These are phyloP conservation scores for Dallia pectoralis DNA, from an alignment of 2,797 vertebrate genomes.

Conservation along the genomic window DNA sequence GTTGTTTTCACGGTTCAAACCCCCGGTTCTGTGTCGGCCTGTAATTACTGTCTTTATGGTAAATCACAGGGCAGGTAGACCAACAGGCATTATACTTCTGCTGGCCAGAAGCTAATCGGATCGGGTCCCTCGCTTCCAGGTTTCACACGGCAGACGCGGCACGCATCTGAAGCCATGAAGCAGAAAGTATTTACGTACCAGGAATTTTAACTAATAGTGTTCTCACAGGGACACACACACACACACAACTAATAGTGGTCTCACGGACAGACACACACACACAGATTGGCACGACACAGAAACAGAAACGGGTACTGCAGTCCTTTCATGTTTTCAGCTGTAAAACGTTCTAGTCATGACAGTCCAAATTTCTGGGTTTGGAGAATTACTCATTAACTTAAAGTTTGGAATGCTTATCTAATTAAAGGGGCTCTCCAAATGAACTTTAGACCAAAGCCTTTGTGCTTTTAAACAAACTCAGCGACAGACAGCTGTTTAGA, in stretches of 20 bases:
- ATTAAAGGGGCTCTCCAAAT: conserved; percentile 82
- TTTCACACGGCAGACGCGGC: background rate
- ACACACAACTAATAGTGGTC: no score
- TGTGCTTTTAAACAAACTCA: conserved; percentile 82
- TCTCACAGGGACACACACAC: background rate
- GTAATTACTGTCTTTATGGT: background rate
- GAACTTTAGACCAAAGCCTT: conserved; percentile 87
- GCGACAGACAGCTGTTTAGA: conserved; percentile 82
- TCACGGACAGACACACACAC: conserved; percentile 2
- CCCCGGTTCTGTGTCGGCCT: background rate
- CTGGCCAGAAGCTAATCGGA: background rate
- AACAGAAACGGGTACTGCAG: conserved; percentile 1
- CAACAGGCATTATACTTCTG: background rate
- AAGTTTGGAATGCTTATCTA: conserved; percentile 80
- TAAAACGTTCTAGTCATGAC: conserved; percentile 64
- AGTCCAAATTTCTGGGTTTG: conserved; percentile 77
- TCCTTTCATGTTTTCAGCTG: conserved; percentile 51
- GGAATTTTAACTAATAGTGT: background rate
- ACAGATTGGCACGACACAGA: conserved; percentile 17
- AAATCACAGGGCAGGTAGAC: conserved; percentile 4
- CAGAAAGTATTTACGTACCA: background rate
- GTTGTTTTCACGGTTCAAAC: background rate
- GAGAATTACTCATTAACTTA: conserved; percentile 87
- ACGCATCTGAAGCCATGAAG: background rate
- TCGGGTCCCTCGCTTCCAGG: background rate